Evolutionary conservation across 2,113 vertebrate species (phyloP), one percentile per base, ranked within the genome.

Genomic region (Jaculus jaculus): DNA sequence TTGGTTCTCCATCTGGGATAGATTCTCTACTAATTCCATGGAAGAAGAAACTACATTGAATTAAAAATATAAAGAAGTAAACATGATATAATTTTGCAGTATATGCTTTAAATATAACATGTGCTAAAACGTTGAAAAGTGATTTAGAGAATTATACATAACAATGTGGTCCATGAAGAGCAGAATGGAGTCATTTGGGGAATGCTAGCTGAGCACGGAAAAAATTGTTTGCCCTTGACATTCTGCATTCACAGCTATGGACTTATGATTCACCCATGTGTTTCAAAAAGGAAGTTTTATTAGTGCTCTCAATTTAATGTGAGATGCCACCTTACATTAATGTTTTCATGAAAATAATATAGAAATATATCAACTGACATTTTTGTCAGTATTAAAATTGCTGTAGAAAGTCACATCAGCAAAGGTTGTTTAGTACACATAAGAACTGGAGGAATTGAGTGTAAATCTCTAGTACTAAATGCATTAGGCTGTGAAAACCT

Each of bases 91-190:
- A 2, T 20, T 86, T 86, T 84, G 39, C 3, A 20, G 32, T 80
- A 20, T 2, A 77, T 83, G 11, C 21, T 89, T 84, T 81, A 77
- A 89, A 93, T 71, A 78, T 84, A 75, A 12, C 21, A 30, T 30
- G 32, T 13, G 65, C 30, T 51, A 60, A 87, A 30, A 71, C 15
- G 80, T 81, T 80, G 47, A 58, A 30, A 82, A 87, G 28, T 84
- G 20, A 9, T 81, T 85, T 92, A 93, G 72, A 86, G 39, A 82
- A 5, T 79, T 91, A 34, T 21, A 84, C 83, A 61, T 75, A 37
- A 39, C 42, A 84, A 2, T 20, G 66, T 69, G 15, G 30, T 60
- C 34, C 4, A n/a, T 80, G 34, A 73, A 90, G 94, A 81, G 58
- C 47, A 68, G 20, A 71, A 24, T 72, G 34, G 51, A 90, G 30